phyloP scores from a whole-genome alignment of 2,888 invertebrate genomes.

The Sinelater perroti region DNA sequence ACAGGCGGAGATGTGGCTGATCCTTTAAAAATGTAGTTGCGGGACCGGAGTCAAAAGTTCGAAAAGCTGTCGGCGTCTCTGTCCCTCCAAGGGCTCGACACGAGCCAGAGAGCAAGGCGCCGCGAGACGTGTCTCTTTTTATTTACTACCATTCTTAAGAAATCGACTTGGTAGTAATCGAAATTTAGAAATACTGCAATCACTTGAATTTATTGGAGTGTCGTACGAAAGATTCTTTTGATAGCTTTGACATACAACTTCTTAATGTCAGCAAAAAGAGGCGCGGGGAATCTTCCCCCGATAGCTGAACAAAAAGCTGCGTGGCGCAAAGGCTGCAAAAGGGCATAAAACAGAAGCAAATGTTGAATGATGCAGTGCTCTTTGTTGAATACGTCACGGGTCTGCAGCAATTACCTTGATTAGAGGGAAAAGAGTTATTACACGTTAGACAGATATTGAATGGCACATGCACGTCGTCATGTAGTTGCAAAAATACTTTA shows the following conservation, averaged over 20 bases:
- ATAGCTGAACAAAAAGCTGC: no score
- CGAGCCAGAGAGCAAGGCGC: slow-evolving; percentile 45
- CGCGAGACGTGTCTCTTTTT: slow-evolving; percentile 42
- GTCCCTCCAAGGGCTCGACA: slow-evolving; percentile 47
- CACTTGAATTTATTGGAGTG: slow-evolving; percentile 49
- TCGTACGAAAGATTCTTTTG: slow-evolving; percentile 43
- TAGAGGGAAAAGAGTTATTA: slow-evolving; percentile 11
- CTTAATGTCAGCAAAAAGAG: slow-evolving; percentile 19
- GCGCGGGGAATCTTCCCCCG: no score
- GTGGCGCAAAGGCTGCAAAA: slow-evolving; percentile 6
- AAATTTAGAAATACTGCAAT: slow-evolving; percentile 52
- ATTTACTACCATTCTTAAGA: slow-evolving; percentile 47
- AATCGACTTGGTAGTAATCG: slow-evolving; percentile 42
- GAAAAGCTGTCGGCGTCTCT: slow-evolving; percentile 48
- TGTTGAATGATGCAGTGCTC: slow-evolving; percentile 3
- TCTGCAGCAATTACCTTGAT: slow-evolving; percentile 16
- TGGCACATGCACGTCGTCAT: not conserved
- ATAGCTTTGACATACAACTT: slow-evolving; percentile 40
- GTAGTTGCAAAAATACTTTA: not conserved
- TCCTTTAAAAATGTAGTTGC: slow-evolving; percentile 58
- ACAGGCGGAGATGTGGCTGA: slow-evolving; percentile 54
- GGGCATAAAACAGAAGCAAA: slow-evolving; percentile 1
- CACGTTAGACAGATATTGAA: slow-evolving; percentile 8
- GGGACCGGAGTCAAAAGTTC: slow-evolving; percentile 45
- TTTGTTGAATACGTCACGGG: slow-evolving; percentile 5